Evolutionary conservation across 2,797 vertebrate species (phyloP).

Genomic region (Anniella stebbinsi): DNA sequence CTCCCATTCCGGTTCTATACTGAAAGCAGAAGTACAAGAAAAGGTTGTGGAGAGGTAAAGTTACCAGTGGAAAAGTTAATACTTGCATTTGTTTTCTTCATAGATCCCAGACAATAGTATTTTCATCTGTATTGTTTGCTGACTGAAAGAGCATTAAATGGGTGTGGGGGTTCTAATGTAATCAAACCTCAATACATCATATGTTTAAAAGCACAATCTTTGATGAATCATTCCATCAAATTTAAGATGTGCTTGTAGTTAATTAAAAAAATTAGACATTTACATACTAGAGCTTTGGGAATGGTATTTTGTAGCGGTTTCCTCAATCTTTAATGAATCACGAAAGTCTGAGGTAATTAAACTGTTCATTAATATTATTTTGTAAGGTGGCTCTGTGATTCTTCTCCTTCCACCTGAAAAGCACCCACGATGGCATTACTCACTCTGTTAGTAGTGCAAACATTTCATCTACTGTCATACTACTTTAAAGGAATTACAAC

Average conservation of each 20-base stretch:
- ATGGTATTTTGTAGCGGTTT: neutral
- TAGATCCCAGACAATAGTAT: neutral
- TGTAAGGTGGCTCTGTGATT: neutral
- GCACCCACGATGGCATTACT: neutral
- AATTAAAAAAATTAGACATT: neutral
- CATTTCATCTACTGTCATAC: neutral
- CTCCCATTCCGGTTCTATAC: conserved; percentile 92
- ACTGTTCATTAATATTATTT: neutral
- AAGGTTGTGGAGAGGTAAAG: conserved; percentile 82
- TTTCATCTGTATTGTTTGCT: conserved; percentile 5
- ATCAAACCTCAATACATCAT: neutral
- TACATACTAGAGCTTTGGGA: neutral
- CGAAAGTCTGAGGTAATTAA: neutral
- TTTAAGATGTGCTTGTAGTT: neutral
- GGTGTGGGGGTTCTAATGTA: neutral
- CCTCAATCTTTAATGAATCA: neutral
- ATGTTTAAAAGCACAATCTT: neutral
- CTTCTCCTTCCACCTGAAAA: neutral
- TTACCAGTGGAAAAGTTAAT: neutral
- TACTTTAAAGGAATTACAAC: neutral
- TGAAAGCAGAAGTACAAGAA: conserved; percentile 88
- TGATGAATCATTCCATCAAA: neutral
- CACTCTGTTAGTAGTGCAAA: neutral
- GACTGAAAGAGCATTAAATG: conserved; percentile 4
- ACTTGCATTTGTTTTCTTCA: neutral